Base-by-base conservation (phyloP, 2,797 vertebrate genomes). In the Astyanax mexicanus region DNA sequence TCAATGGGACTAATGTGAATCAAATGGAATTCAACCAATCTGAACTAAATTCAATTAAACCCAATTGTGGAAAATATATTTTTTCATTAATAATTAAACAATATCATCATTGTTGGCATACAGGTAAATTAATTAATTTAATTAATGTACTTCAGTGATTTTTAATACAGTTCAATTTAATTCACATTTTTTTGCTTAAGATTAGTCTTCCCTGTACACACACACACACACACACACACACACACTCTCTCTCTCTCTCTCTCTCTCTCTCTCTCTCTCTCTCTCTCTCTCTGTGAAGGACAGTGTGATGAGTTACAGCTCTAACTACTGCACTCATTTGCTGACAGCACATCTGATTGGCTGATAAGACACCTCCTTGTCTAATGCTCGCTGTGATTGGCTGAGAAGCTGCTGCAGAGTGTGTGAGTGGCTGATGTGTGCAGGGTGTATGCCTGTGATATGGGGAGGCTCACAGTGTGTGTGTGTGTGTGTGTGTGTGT, bases 321-420 rank as follows among this genome's bases (percentile, higher is more conserved):
- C 27, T 45, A 32, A 17, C 25, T 15, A 42, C 49, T 32, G 69
- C 54, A 42, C 25, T 23, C 74, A 84, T 77, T 82, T 67, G 81
- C 74, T 88, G 86, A 87, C 81, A 80, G 80, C 79, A 79, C 75
- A 78, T 83, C 85, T 86, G 79, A 87, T 75, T 65, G 80, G 44
- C 69, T 80, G 89, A 90, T 87, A 88, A 89, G 81, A 86, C 29
- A 79, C 57, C 70, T 57, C 69, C 79, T 75, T 82, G 74, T 51
- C 29, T 29, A 68, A 79, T 88, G 82, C 72, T 65, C 0, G 37
- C 77, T 79, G 72, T 83, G 86, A 91, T 80, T 89, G 87, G 84
- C 54, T 88, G 68, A 81, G 72, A 83, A 77, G 85, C 80, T 75
- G 80, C 73, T 75, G 83, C 85, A 82, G 51, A 75, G 75, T 60